Evolutionary conservation across 2,113 vertebrate genomes (phyloP), one percentile per base, ranked within the genome.

Genomic region (Ochotona curzoniae): DNA sequence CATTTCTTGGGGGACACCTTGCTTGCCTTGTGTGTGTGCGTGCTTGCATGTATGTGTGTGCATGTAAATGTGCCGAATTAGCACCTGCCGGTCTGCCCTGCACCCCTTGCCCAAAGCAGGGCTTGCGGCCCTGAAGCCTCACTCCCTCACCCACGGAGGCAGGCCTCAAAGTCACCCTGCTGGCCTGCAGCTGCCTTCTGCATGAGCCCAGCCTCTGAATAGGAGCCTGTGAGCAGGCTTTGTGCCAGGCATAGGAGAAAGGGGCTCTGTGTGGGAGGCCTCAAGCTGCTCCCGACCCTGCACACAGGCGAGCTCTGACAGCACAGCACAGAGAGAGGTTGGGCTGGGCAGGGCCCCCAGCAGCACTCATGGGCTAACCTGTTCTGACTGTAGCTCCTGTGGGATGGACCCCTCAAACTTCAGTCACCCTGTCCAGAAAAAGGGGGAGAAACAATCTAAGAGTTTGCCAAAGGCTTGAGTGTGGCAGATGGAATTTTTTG

Each of bases 301-400:
- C 82, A 93, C 90, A 95, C 87, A 96, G 78, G 87, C 87, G 87
- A 49, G 90, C 69, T 89, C 91, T 96, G 91, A 93, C 11, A n/a
- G 54, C 9, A 1, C 74, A 13, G 51, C 61, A 32, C 60, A 8
- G 85, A 76, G 89, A 88, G 81, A 60, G 57, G 35, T 32, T 0
- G 1, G 61, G 78, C 66, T 38, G 73, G 35, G 74, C 2, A 0
- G 54, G 8, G 32, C 63, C 23, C 47, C 51, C 18, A 18, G 26
- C 8, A 8, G 54, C 57, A 73, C 63, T 44, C 47, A 38, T 83
- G 75, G 3, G 83, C n/a, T 32, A 92, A 49, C 64, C 89, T 91
- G 69, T 89, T 94, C 83, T 66, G 23, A 32, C 4, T 15, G 49
- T 32, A 69, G 63, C n/a, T 86, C 17, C 1, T 13, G 25, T 30